Evolutionary conservation across 2,888 invertebrate species (phyloP).

Genomic region (Hesperia comma): DNA sequence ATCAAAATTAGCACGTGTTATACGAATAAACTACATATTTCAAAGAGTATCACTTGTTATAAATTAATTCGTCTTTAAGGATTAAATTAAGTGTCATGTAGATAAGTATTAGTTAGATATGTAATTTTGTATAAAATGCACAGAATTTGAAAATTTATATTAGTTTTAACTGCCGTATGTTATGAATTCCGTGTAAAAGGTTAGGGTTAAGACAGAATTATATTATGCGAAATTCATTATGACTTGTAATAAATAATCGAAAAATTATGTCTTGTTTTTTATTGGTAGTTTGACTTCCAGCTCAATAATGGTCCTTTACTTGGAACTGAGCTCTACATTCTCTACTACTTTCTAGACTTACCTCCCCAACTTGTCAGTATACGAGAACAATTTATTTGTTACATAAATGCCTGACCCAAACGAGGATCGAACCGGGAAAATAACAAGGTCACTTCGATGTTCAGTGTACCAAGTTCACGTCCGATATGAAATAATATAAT

Average conservation of each 20-base stretch:
- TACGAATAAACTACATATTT: conserved; percentile 1
- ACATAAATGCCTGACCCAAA: no score
- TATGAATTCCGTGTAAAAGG: conserved; percentile 34
- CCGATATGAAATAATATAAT: no score
- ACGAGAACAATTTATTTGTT: no score
- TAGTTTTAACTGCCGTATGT: conserved; percentile 46
- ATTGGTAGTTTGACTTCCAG: background rate
- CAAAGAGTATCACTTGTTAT: conserved; percentile 15
- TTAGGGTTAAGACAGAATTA: conserved; percentile 47
- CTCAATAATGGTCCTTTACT: no score
- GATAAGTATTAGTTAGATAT: conserved; percentile 14
- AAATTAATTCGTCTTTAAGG: conserved; percentile 7
- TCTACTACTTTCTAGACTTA: no score
- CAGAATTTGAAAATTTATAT: conserved; percentile 51
- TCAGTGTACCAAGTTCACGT: no score
- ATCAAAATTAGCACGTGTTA: background rate
- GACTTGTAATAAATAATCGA: conserved; percentile 59
- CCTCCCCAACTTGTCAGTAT: no score
- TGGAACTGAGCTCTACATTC: no score
- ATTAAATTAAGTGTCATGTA: background rate
- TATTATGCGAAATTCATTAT: conserved; percentile 59
- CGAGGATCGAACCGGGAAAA: no score
- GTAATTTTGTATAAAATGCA: conserved; percentile 33
- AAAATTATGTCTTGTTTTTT: conserved; percentile 47
- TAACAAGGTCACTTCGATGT: no score